These are phyloP conservation scores for Tragelaphus imberbis DNA, from an alignment of 2,113 vertebrate species.

Conservation along the genomic window DNA sequence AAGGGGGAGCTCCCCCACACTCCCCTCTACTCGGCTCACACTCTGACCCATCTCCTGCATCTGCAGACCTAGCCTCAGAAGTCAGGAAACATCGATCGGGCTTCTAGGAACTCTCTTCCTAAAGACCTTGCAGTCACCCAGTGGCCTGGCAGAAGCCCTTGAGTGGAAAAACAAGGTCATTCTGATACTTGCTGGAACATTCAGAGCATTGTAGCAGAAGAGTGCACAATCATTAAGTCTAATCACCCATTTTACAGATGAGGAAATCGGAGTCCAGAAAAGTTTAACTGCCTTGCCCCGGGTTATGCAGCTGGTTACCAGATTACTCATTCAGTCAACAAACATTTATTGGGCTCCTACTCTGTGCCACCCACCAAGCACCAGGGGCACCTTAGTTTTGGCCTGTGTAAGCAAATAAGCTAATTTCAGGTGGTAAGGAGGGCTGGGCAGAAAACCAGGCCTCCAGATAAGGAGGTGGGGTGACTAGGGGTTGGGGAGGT, in stretches of 20 bases:
- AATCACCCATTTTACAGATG: conserved; percentile 45
- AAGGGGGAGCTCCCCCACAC: neutral
- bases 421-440: neutral
- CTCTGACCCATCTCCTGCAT: neutral
- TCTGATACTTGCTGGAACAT: neutral
- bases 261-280: conserved; percentile 1
- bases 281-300: neutral
- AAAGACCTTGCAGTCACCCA: neutral
- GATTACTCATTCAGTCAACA: neutral
- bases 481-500: neutral
- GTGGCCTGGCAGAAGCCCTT: neutral
- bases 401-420: neutral
- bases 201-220: neutral
- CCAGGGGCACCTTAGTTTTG: neutral
- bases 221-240: neutral
- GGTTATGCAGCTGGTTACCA: neutral
- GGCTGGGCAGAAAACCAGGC: neutral
- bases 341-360: neutral
- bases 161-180: neutral
- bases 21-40: neutral
- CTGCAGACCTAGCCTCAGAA: neutral
- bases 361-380: neutral
- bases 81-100: neutral
- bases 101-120: neutral
- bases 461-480: neutral